A percentile compares a stretch with the other conserved stretches of the same genome.
Conservation (phyloP, 2,113 vertebrate species). For the Cinclus cinclus region DNA sequence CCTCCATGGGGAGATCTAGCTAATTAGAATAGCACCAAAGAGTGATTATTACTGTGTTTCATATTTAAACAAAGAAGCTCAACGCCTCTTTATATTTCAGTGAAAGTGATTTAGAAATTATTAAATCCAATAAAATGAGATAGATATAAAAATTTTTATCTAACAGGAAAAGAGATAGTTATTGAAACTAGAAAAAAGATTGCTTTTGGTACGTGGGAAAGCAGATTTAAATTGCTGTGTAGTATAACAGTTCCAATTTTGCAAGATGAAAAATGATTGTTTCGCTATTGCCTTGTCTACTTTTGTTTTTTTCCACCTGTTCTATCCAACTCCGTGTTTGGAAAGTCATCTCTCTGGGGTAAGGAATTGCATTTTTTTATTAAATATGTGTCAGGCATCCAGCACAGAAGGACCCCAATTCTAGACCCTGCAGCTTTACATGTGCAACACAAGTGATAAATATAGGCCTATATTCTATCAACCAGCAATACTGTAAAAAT, state of each 20-base stretch:
- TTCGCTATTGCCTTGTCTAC: slow-evolving; percentile 9
- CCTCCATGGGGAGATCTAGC: background rate
- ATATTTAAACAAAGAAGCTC: slow-evolving; percentile 34
- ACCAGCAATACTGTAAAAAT: background rate
- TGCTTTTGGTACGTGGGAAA: slow-evolving; percentile 23
- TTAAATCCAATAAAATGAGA: slow-evolving; percentile 33
- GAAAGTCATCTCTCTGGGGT: slow-evolving; percentile 12
- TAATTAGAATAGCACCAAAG: slow-evolving; percentile 48
- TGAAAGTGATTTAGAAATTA: slow-evolving; percentile 41
- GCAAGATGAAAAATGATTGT: slow-evolving; percentile 50
- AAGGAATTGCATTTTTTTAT: slow-evolving; percentile 32
- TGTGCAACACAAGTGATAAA: background rate
- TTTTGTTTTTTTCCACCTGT: slow-evolving; percentile 22
- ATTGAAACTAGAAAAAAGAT: slow-evolving; percentile 18
- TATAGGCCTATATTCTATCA: background rate
- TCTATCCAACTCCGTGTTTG: slow-evolving; percentile 9
- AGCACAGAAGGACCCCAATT: background rate
- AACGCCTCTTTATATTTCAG: slow-evolving; percentile 7
- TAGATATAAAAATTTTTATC: slow-evolving; percentile 30
- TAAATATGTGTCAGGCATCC: slow-evolving; percentile 15
- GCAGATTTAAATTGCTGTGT: slow-evolving; percentile 39
- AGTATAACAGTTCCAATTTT: slow-evolving; percentile 36
- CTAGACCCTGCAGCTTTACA: background rate
- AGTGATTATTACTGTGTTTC: slow-evolving; percentile 48
- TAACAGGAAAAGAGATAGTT: background rate